A percentile compares a stretch with the other conserved stretches of the same genome.
These are phyloP conservation scores for Dicentrarchus labrax DNA, from an alignment of 2,113 vertebrate genomes.

Conservation along the genomic window DNA sequence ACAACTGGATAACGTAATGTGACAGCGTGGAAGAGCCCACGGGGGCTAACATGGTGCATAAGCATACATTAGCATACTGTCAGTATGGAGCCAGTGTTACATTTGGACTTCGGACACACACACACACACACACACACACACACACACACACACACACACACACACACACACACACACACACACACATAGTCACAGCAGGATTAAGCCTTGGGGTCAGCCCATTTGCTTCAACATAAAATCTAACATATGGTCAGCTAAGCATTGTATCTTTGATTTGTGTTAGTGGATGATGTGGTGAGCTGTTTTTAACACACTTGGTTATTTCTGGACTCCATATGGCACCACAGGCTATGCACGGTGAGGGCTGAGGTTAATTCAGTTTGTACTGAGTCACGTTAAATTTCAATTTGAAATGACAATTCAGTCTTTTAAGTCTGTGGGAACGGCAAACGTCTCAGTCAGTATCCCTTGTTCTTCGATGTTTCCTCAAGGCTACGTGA, in stretches of 20 bases:
- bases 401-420: constrained; percentile 16
- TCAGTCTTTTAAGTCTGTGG: constrained; percentile 1
- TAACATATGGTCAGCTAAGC: constrained; percentile 50
- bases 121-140: too few relatives aligned
- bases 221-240: constrained; percentile 47
- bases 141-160: neutral
- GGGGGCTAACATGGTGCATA: constrained; percentile 22
- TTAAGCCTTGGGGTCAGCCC: constrained; percentile 49
- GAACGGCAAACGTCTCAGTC: neutral
- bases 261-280: constrained; percentile 34
- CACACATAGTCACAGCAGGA: constrained; percentile 17
- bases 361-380: constrained; percentile 36
- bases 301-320: constrained; percentile 42
- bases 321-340: constrained; percentile 47
- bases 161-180: constrained; percentile 18
- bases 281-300: constrained; percentile 6
- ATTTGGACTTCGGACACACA: constrained; percentile 9
- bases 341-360: constrained; percentile 8
- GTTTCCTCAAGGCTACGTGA: constrained; percentile 10
- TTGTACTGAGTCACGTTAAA: constrained; percentile 18
- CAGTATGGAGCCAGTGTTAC: neutral
- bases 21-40: constrained; percentile 64
- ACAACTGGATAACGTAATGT: constrained; percentile 56
- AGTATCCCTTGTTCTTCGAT: neutral
- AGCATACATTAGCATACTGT: constrained; percentile 61